Evolutionary conservation across 2,113 vertebrate genomes (phyloP).

Genomic region (Eira barbara): DNA sequence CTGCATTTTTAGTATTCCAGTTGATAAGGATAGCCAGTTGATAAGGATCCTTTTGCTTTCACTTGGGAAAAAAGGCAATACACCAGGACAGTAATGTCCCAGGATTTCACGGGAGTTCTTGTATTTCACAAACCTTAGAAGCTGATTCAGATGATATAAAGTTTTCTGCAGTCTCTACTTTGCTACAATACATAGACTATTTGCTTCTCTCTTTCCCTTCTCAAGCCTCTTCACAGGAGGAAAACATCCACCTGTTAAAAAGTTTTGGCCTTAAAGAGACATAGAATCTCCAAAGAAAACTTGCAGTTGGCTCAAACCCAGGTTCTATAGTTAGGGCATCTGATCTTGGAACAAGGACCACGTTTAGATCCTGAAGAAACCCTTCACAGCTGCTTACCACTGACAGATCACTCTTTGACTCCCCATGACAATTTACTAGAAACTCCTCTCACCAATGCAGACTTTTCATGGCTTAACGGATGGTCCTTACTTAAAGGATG

Average conservation of each 20-base stretch:
- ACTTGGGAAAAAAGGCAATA: not conserved
- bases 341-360: not conserved
- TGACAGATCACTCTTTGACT: not conserved
- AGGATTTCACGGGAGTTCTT: not conserved
- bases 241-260: not conserved
- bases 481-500: not conserved
- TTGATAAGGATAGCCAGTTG: not conserved
- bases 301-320: not conserved
- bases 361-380: not conserved
- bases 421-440: not conserved
- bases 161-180: not conserved
- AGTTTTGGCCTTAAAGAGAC: not conserved
- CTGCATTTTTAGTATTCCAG: not conserved
- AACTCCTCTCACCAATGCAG: not conserved
- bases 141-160: not conserved
- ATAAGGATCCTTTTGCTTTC: not conserved
- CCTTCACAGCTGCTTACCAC: not conserved
- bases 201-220: not conserved
- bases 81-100: not conserved
- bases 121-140: not conserved
- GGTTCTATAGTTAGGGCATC: not conserved
- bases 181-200: not conserved
- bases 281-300: not conserved
- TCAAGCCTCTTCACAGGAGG: not conserved
- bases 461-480: not conserved